Base-by-base conservation (phyloP, 2,113 vertebrate species). In the Rhinopomastus cyanomelas region DNA sequence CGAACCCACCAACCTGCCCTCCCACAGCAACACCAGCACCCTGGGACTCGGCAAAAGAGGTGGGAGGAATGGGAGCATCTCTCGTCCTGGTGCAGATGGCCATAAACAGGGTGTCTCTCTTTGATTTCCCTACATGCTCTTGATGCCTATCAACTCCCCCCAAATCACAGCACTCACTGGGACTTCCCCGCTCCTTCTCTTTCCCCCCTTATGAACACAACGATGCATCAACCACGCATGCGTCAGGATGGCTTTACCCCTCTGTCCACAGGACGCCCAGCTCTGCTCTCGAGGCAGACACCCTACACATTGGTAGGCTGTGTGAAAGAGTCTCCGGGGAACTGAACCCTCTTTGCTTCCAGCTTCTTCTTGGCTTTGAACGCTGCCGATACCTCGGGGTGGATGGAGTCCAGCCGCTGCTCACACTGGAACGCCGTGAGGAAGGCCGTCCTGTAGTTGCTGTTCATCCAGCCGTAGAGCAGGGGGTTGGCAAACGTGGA, bases 391-490 rank as follows among this genome's bases (percentile, higher is more conserved):
- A 96, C 96, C 67, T 98, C 97, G 0, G 97, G 97, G 49, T 98
- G 98, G 87, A 98, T 97, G 36, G 96, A 96, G 22, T 97, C 97
- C 78, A 98, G 81, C 19, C 97, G 95, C 66, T 97, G 96, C 22
- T 98, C 97, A 6, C 98, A 99, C 80, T 97, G 97, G 85, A 98
- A 99, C 62, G 98, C 98, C 0, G 98, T 98, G 55, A 99, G 93
- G 93, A 99, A 99, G 25, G 98, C 98, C 13, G 96, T 97, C 88
- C 98, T 97, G 96, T 99, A 99, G 97, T 99, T 99, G 92, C 93
- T 98, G 94, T 99, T 99, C 99, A 99, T 99, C 99, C 99, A 99
- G 62, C 99, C 99, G 3, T 99, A 99, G 48, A 99, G 98, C 30
- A 99, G 97, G 19, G 99, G 99, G 81, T 99, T 99, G 93, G 98